Evolutionary conservation across 1,140 invertebrate species (phyloP), one percentile per base, ranked within the genome.

Genomic region (Drosophila elegans): DNA sequence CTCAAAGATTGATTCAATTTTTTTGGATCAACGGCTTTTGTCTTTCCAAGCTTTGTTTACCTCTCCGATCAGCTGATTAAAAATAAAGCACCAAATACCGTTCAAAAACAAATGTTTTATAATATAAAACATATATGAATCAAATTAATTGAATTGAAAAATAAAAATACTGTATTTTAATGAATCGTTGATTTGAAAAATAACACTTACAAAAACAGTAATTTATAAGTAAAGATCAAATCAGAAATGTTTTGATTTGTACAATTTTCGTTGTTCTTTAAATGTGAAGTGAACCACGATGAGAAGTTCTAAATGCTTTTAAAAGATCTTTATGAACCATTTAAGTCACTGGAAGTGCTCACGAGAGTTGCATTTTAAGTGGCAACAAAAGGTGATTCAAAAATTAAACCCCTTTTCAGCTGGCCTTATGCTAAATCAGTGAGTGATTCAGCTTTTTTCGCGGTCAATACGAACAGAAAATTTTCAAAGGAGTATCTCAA

Each of bases 1-100:
- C 41, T 38, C 16, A 45, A 44, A 52, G 60, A 52, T 38, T 68
- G 36, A 64, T 21, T 63, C 62, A 12, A 67, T 13, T 51, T 13
- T 34, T 48, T 49, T 39, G 60, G 64, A 67, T 69, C 61, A 67
- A 67, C 44, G 51, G 67, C 55, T 49, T 39, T 48, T 41, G 41
- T 16, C 54, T 74, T 75, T 75, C 52, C 60, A 57, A 75, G 60
- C 60, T 49, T 39, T 75, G 73, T 67, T 75, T 75, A 74, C 71
- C 48, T 46, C 32, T 39, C 39, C 61, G 48, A 73, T 73, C 69
- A 73, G 69, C 69, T 73, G 69, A 52, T 73, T 32, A n/a, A 27
- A 69, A 55, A 45, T 60, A 16, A 36, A 64, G 32, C n/a, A 45
- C 5, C 16, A 46, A 60, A 48, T 41, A 49, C 10, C 9, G 12